Base-by-base conservation (phyloP, 2,113 vertebrate species). In the Oophaga pumilio region DNA sequence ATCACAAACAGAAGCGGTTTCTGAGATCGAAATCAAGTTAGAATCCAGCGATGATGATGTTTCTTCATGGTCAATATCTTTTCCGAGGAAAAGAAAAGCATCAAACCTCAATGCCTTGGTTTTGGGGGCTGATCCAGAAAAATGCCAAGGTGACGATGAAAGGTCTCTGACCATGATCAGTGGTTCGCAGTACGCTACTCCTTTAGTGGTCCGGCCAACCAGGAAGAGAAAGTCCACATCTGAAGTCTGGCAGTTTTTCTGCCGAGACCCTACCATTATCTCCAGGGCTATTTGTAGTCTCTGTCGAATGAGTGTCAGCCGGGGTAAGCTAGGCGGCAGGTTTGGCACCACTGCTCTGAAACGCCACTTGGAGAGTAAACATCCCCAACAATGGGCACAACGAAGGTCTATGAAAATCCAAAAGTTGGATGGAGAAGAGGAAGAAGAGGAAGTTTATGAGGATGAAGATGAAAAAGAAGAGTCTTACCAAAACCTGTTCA, bases 21-120 rank as follows among this genome's bases (percentile, higher is more conserved):
- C 12, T 7, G 82, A 88, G 15, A 82, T 64, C 0, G 85, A 89
- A 64, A 87, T 87, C 82, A 90, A 87, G 43, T 78, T 88, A 10
- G 85, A 90, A 73, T 74, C 57, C 28, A 62, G 80, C 12, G 84
- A 89, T 1, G 1, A 52, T 33, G 84, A 84, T 1, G 50, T 17
- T 60, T 69, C 11, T 12, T 11, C 12, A 53, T 80, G 33, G 76
- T 14, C 83, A 62, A 53, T 50, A 6, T 12, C 20, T 0, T 11
- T 43, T 33, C 24, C 26, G 17, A 71, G n/a, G 6, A 57, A 89
- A 49, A 76, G 77, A 59, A 28, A 57, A 20, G 82, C 26, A 33
- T 1, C 66, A 12, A 17, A 22, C 0, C 0, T 18, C 2, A 22
- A 4, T 74, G 17, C 13, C 1, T 64, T 14, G 20, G 33, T 11